phyloP scores from a whole-genome alignment of 2,113 vertebrate genomes.

The Silurus asotus region DNA sequence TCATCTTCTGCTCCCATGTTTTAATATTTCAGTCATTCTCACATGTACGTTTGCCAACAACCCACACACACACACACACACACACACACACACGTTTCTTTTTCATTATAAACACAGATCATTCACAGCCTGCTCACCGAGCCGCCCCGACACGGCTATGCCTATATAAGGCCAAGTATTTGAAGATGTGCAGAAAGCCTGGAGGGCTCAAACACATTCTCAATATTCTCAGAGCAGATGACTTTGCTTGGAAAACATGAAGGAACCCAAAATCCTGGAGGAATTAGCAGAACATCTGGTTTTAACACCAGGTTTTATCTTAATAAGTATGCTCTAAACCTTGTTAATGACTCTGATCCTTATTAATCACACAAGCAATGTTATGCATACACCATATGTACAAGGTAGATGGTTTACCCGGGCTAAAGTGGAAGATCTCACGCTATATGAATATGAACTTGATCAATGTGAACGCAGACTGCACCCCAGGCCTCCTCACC shows the following conservation, averaged over 20 bases:
- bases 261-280: not conserved
- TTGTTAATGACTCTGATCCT: not conserved
- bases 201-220: not conserved
- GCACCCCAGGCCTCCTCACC: no score
- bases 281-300: not conserved
- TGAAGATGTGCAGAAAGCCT: conserved; percentile 35
- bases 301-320: not conserved
- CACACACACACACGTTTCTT: not conserved
- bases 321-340: not conserved
- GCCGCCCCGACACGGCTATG: not conserved
- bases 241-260: not conserved
- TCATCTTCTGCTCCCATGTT: not conserved
- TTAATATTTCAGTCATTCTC: not conserved
- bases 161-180: conserved; percentile 56
- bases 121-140: not conserved
- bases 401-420: no score
- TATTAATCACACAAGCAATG: not conserved
- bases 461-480: no score
- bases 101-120: conserved; percentile 13
- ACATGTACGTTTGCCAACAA: not conserved
- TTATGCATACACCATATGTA: no score
- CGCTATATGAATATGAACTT: no score
- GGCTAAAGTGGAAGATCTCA: no score
- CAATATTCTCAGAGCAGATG: not conserved
- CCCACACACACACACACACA: no score